These are phyloP conservation scores for Tokudaia muenninki DNA, from an alignment of 2,797 vertebrate genomes.

Conservation along the genomic window DNA sequence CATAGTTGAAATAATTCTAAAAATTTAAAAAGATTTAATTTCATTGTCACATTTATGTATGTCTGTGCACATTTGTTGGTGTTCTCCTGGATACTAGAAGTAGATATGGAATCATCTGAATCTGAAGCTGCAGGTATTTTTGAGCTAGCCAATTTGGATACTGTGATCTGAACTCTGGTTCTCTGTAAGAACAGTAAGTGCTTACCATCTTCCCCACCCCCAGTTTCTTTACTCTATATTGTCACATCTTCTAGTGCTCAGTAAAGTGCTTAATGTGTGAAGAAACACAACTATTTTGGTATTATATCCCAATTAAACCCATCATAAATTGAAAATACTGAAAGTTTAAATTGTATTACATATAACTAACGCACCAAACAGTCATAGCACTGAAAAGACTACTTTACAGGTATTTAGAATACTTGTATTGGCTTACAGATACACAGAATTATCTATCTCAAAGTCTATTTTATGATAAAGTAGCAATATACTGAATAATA, in stretches of 20 bases:
- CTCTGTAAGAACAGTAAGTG: background rate
- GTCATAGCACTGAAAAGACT: too few relatives aligned
- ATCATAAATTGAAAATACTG: background rate
- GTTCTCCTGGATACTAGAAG: background rate
- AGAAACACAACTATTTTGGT: background rate
- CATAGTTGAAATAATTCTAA: background rate
- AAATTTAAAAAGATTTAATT: background rate
- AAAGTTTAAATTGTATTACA: background rate
- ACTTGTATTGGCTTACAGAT: background rate
- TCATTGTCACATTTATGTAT: background rate
- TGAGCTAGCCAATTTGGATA: background rate
- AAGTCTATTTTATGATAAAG: background rate
- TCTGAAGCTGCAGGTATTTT: background rate
- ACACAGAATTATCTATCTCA: background rate
- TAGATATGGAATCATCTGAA: background rate
- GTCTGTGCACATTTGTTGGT: accelerated
- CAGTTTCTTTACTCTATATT: background rate
- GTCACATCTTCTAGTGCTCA: background rate
- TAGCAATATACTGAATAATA: background rate
- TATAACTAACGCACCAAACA: background rate
- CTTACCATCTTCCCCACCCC: background rate
- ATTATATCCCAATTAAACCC: background rate
- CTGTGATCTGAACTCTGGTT: background rate
- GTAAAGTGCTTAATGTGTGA: background rate
- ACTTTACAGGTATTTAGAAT: background rate